Percentiles rank a stretch among this genome's conserved stretches.
Evolutionary conservation across 2,113 vertebrate species (phyloP).

Genomic region (Brienomyrus longianalis): DNA sequence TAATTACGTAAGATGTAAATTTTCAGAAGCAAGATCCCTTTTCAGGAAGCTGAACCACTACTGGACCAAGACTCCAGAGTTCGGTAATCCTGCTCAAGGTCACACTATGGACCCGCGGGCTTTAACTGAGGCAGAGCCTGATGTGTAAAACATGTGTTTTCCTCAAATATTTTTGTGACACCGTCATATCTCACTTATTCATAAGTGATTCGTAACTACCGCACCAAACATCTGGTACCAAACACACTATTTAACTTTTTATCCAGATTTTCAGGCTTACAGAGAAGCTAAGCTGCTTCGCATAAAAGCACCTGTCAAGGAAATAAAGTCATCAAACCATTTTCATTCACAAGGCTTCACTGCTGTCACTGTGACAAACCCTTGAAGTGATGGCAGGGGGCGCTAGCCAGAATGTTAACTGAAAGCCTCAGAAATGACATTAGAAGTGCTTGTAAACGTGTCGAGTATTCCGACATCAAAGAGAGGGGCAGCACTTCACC

Average conservation of each 20-base stretch:
- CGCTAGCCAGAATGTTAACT: neutral
- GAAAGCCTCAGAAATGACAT: neutral
- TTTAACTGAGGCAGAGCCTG: neutral
- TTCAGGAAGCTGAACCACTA: neutral
- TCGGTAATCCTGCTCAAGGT: neutral
- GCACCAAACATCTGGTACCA: neutral
- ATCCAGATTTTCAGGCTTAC: neutral
- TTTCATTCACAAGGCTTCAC: neutral
- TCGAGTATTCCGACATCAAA: conserved; percentile 33
- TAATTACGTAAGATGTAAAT: neutral
- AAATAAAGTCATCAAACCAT: neutral
- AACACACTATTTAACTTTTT: neutral
- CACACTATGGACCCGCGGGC: neutral
- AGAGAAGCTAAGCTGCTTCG: neutral
- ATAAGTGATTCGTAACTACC: neutral
- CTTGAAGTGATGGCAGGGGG: neutral
- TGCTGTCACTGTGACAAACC: neutral
- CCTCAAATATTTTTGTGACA: neutral
- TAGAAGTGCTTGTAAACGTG: neutral
- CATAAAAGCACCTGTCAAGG: neutral
- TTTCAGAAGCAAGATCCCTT: neutral
- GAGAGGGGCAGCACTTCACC: neutral
- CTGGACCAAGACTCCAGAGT: neutral
- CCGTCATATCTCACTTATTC: neutral
- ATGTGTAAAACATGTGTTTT: neutral